These are phyloP conservation scores for Zygothrica quintamaculata DNA, from an alignment of 2,888 invertebrate genomes.

Conservation along the genomic window DNA sequence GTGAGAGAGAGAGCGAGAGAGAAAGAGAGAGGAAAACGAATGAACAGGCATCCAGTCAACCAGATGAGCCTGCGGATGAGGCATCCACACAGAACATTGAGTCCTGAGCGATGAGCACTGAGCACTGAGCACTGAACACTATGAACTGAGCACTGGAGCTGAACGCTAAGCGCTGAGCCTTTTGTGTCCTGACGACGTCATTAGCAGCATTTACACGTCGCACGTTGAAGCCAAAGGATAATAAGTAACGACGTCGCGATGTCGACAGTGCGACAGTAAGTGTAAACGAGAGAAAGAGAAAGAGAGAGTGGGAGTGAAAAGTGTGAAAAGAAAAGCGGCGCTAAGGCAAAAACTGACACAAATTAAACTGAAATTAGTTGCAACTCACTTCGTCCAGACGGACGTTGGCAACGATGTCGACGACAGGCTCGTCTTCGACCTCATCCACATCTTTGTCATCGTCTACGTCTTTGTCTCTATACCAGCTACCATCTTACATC, in stretches of 20 bases:
- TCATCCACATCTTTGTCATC: slow-evolving; percentile 1
- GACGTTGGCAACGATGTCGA: slow-evolving; percentile 13
- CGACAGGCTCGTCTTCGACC: slow-evolving; percentile 14
- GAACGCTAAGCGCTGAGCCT: slow-evolving; percentile 19
- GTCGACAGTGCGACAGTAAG: too few species aligned
- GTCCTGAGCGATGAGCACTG: slow-evolving; percentile 14
- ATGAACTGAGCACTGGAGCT: slow-evolving; percentile 17
- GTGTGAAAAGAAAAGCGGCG: slow-evolving; percentile 66
- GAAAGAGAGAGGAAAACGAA: not conserved
- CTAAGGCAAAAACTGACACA: slow-evolving; percentile 72
- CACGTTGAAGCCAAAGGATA: slow-evolving; percentile 67
- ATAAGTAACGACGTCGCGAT: slow-evolving; percentile 59
- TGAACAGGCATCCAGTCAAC: not conserved
- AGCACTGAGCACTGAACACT: slow-evolving; percentile 12
- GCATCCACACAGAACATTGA: slow-evolving; percentile 27
- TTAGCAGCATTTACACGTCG: slow-evolving; percentile 76
- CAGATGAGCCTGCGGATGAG: slow-evolving; percentile 24
- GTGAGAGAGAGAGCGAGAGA: slow-evolving; percentile 3
- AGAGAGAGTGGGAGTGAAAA: too few species aligned
- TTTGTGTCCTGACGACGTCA: slow-evolving; percentile 70
- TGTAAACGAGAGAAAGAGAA: too few species aligned
- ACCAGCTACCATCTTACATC: slow-evolving; percentile 14
- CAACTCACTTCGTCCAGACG: slow-evolving; percentile 60
- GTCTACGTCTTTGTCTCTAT: slow-evolving; percentile 11
- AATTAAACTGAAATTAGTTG: slow-evolving; percentile 80